Conservation (phyloP, 2,888 invertebrate genomes). For the Pseudolycoriella hygida region DNA sequence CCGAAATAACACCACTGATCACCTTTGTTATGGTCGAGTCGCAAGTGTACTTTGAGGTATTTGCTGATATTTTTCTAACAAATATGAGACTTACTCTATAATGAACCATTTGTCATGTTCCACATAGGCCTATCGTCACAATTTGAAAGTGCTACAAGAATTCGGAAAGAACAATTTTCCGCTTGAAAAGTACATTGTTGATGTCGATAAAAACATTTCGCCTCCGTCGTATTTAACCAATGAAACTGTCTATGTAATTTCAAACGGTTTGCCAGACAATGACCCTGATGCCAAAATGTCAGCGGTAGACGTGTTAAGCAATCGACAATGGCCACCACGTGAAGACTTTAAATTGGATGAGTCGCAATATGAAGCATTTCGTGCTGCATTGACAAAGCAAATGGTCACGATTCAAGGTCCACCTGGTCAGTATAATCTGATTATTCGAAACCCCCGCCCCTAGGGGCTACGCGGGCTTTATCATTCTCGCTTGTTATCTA, state of each 20-base stretch:
- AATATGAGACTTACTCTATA: too few relatives aligned
- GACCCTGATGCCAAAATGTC: background rate
- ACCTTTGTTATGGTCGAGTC: slow-evolving; percentile 2
- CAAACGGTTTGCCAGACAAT: background rate
- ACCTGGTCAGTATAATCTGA: slow-evolving; percentile 24
- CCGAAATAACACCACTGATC: background rate
- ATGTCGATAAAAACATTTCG: slow-evolving; percentile 26
- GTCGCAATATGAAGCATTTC: slow-evolving; percentile 44
- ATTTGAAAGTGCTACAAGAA: slow-evolving; percentile 40
- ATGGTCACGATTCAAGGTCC: slow-evolving; percentile 61
- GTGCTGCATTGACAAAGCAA: slow-evolving; percentile 44
- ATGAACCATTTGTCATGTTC: too few relatives aligned
- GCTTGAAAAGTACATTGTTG: slow-evolving; percentile 42
- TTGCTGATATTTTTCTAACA: background rate
- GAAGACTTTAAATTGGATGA: slow-evolving; percentile 35
- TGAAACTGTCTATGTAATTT: slow-evolving; percentile 1
- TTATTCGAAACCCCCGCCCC: too few relatives aligned
- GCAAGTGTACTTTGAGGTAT: slow-evolving; percentile 5
- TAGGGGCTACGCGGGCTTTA: too few relatives aligned
- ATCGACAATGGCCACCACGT: slow-evolving; percentile 30
- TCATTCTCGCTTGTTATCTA: too few relatives aligned
- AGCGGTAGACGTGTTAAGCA: background rate
- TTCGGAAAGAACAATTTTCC: slow-evolving; percentile 35
- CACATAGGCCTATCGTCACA: slow-evolving; percentile 39
- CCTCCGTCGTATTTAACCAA: slow-evolving; percentile 4